A percentile compares a stretch with the other conserved stretches of the same genome.
Evolutionary conservation across 2,113 vertebrate genomes (phyloP).

Genomic region (Peromyscus polionotus): DNA sequence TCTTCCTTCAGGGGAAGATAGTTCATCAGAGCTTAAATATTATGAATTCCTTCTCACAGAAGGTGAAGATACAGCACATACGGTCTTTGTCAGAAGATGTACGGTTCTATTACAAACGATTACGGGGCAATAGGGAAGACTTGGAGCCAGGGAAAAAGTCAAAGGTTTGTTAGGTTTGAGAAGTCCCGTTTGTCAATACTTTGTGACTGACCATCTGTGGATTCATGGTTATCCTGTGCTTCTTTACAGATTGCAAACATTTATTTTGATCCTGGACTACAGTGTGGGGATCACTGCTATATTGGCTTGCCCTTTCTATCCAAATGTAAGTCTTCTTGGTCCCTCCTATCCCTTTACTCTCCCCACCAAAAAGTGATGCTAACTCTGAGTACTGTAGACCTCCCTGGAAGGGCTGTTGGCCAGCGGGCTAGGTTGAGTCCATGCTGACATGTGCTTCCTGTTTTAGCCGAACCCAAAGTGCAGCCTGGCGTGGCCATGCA

Average conservation of each 20-base stretch:
- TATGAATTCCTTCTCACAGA: slow-evolving; percentile 98
- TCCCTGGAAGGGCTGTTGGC: neutral
- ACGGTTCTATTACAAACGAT: slow-evolving; percentile 96
- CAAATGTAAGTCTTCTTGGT: slow-evolving; percentile 93
- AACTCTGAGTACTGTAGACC: neutral
- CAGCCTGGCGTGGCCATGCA: slow-evolving; percentile 93
- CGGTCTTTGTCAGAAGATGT: slow-evolving; percentile 95
- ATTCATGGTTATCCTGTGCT: slow-evolving; percentile 58
- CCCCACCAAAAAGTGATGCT: neutral
- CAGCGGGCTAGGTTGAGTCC: neutral
- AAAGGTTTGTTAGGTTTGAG: slow-evolving; percentile 90
- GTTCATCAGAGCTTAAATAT: slow-evolving; percentile 97
- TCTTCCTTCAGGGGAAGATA: slow-evolving; percentile 92
- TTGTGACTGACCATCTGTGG: neutral
- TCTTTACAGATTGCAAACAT: slow-evolving; percentile 96
- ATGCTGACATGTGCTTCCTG: slow-evolving; percentile 32
- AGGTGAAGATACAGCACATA: slow-evolving; percentile 96
- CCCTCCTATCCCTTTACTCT: neutral
- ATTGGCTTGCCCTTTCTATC: slow-evolving; percentile 97
- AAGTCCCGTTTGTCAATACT: neutral
- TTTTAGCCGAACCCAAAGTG: slow-evolving; percentile 92
- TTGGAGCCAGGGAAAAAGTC: slow-evolving; percentile 96
- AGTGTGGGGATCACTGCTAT: slow-evolving; percentile 97
- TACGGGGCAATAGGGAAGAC: slow-evolving; percentile 96
- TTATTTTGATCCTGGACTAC: slow-evolving; percentile 97